A percentile compares a stretch with the other conserved stretches of the same genome.
Evolutionary conservation across 2,888 invertebrate genomes (phyloP).

Genomic region (Parnassius mnemosyne): DNA sequence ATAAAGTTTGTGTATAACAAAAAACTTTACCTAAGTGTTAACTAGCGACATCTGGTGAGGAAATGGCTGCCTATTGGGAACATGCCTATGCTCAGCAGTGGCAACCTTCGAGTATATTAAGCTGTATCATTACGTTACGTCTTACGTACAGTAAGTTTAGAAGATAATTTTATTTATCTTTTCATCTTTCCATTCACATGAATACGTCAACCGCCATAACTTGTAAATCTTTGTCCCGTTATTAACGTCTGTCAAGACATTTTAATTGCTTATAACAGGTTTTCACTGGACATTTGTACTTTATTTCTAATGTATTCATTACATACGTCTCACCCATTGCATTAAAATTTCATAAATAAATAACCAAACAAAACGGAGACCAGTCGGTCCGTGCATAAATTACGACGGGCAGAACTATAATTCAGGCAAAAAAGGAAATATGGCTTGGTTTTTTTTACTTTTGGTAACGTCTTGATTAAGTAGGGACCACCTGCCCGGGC

Average conservation of each 20-base stretch:
- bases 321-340: slow-evolving; percentile 71
- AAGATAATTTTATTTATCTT: not conserved
- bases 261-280: slow-evolving; percentile 65
- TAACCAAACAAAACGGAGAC: slow-evolving; percentile 64
- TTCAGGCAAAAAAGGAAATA: slow-evolving; percentile 71
- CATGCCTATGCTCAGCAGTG: no score
- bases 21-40: no score
- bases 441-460: slow-evolving; percentile 67
- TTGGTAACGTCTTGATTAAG: slow-evolving; percentile 80
- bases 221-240: slow-evolving; percentile 32
- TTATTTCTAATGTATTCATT: slow-evolving; percentile 78
- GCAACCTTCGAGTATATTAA: not conserved
- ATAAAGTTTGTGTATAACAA: no score
- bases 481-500: slow-evolving; percentile 75
- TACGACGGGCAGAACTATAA: slow-evolving; percentile 66
- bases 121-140: not conserved
- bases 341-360: slow-evolving; percentile 71
- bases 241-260: slow-evolving; percentile 64
- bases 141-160: not conserved
- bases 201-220: slow-evolving; percentile 10
- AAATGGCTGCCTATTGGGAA: no score
- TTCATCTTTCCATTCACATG: slow-evolving; percentile 24
- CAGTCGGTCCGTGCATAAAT: slow-evolving; percentile 59
- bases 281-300: slow-evolving; percentile 45
- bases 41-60: no score